Evolutionary conservation across 2,113 vertebrate species (phyloP).

Genomic region (Oreotragus oreotragus): DNA sequence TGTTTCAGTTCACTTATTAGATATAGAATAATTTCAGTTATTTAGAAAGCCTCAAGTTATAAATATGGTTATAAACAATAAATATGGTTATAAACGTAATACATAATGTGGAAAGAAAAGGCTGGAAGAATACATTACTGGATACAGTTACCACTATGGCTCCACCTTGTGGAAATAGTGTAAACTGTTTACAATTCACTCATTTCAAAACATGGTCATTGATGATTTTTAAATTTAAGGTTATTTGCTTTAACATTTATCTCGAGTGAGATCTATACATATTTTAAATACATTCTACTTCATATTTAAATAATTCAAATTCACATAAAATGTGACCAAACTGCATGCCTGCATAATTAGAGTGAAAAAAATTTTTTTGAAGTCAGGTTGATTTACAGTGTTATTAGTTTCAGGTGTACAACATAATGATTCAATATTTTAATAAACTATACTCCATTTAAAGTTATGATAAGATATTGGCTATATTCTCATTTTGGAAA

Average conservation of each 20-base stretch:
- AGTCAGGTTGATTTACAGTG: background rate
- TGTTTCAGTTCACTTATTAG: background rate
- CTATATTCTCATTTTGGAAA: background rate
- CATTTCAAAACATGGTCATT: background rate
- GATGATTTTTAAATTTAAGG: background rate
- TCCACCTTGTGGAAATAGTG: background rate
- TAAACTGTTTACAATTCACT: background rate
- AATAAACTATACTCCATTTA: background rate
- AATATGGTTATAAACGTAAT: background rate
- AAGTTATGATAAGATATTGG: background rate
- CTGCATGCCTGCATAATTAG: background rate
- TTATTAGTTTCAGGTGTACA: background rate
- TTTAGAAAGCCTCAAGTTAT: background rate
- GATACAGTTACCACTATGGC: background rate
- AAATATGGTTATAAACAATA: background rate
- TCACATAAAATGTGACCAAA: slow-evolving; percentile 3
- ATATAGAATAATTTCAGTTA: background rate
- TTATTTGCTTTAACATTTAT: slow-evolving; percentile 10
- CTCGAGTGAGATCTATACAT: background rate
- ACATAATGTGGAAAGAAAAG: background rate
- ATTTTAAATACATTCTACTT: background rate
- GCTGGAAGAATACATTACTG: background rate
- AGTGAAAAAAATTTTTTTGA: background rate
- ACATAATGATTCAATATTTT: background rate
- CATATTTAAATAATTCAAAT: background rate